phyloP scores from a whole-genome alignment of 1,140 invertebrate species.

The Meloidogyne hapla region DNA sequence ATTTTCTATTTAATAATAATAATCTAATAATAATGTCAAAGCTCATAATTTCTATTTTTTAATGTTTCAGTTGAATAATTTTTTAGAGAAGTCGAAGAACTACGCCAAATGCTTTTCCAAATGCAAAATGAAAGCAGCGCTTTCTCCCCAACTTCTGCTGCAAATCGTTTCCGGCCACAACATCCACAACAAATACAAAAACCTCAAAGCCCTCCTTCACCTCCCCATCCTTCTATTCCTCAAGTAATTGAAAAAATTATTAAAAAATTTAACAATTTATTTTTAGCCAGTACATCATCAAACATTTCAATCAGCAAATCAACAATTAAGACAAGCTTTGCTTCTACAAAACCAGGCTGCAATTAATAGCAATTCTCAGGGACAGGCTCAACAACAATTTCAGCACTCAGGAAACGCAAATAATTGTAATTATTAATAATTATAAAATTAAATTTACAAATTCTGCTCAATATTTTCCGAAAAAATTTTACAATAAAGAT shows the following conservation, averaged over 20 bases:
- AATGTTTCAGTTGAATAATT: too few species aligned
- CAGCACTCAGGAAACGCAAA: neutral
- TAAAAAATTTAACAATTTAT: conserved; percentile 23
- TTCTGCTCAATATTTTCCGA: too few species aligned
- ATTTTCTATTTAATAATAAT: too few species aligned
- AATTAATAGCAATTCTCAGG: conserved; percentile 9
- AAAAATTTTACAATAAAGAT: too few species aligned
- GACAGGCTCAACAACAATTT: conserved; percentile 12
- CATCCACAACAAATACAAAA: conserved; percentile 1
- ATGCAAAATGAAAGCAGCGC: conserved; percentile 14
- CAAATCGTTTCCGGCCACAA: neutral
- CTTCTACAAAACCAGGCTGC: conserved; percentile 7
- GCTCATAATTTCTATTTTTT: too few species aligned
- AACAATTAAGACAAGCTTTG: conserved; percentile 8
- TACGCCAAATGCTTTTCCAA: conserved; percentile 38
- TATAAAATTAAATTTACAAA: conserved; percentile 1
- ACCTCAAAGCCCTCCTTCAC: conserved; percentile 33
- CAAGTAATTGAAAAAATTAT: neutral
- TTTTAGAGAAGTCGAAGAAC: conserved; percentile 45
- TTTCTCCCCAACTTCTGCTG: neutral
- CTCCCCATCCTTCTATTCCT: conserved; percentile 30
- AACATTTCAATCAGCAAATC: neutral
- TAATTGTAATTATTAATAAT: conserved; percentile 14
- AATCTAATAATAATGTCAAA: too few species aligned
- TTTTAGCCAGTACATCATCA: neutral